Base-by-base conservation (phyloP, 2,888 invertebrate genomes). In the Catonia carolina region DNA sequence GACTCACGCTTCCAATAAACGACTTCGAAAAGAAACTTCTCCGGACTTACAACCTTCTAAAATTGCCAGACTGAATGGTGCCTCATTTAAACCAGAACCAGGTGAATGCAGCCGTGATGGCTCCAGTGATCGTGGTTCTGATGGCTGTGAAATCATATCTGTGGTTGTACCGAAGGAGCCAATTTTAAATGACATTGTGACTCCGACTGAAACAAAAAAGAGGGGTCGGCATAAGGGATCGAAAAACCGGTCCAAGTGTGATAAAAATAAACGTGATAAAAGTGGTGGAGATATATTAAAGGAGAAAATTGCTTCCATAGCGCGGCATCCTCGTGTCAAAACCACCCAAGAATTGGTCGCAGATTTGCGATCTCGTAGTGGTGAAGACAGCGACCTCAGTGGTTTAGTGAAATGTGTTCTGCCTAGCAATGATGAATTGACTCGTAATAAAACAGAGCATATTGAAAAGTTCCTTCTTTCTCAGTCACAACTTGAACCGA, bases 311-410 rank as follows among this genome's bases (percentile, higher is more conserved):
- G 79, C 80, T 39, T 78, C 80, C 63, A 78, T 79, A 61, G 75
- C 76, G 22, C 72, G 81, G 42, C 78, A 80, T 68, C 79, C 81
- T 17, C 80, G 81, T 68, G 77, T 86, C 47, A 85, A 85, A 72
- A 86, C 86, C 22, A 92, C 91, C 0, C 84, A 87, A 69, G 89
- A 92, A 71, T 74, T 92, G 55, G 75, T 91, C 59, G 87, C 66
- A 31, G 64, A 63, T 36, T 60, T 67, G 41, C 63, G 61, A 50
- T 62, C 63, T 14, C 60, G 60, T 42, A 59, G 60, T 49, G 60
- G 59, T 20, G 57, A 57, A 33, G 48, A 56, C 50, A 55, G 58
- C 52, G 63, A 65, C 57, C 56, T 64, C 60, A n/a, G n/a, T n/a
- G 62, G 63, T 61, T 63, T 66, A 50, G 57, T 62, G 37, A 65